A percentile compares a stretch with the other conserved stretches of the same genome.
These are phyloP conservation scores for Phocoena sinus DNA, from an alignment of 2,113 vertebrate species.

Conservation along the genomic window DNA sequence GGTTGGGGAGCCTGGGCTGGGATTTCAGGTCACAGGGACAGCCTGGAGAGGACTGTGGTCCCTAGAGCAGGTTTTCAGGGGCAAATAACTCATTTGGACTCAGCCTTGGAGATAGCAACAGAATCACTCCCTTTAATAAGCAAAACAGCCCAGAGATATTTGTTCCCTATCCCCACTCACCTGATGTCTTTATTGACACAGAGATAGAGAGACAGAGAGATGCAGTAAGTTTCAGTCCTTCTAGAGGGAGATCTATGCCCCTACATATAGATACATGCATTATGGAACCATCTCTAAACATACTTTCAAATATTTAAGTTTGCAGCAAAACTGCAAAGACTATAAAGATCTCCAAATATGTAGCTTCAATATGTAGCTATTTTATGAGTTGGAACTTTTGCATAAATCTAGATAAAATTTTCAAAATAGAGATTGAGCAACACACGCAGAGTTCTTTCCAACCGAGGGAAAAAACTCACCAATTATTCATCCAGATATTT, in stretches of 20 bases:
- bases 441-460: neutral
- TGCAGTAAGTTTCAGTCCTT: slow-evolving; percentile 1
- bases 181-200: slow-evolving; percentile 29
- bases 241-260: neutral
- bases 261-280: neutral
- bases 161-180: neutral
- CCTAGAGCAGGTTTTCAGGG: neutral
- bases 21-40: neutral
- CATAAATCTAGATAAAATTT: slow-evolving; percentile 43
- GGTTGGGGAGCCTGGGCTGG: neutral
- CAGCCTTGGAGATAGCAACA: neutral
- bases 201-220: neutral
- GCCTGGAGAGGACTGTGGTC: neutral
- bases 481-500: slow-evolving; percentile 54
- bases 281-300: slow-evolving; percentile 21
- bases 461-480: neutral
- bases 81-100: neutral
- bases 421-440: slow-evolving; percentile 40
- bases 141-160: slow-evolving; percentile 3
- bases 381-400: neutral
- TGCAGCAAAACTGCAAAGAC: slow-evolving; percentile 19
- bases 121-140: neutral
- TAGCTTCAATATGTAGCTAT: slow-evolving; percentile 14
- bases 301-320: slow-evolving; percentile 34
- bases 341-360: neutral